Percentiles rank a stretch among this genome's conserved stretches.
phyloP scores from a whole-genome alignment of 2,797 vertebrate genomes.

The Sitta carolinensis region DNA sequence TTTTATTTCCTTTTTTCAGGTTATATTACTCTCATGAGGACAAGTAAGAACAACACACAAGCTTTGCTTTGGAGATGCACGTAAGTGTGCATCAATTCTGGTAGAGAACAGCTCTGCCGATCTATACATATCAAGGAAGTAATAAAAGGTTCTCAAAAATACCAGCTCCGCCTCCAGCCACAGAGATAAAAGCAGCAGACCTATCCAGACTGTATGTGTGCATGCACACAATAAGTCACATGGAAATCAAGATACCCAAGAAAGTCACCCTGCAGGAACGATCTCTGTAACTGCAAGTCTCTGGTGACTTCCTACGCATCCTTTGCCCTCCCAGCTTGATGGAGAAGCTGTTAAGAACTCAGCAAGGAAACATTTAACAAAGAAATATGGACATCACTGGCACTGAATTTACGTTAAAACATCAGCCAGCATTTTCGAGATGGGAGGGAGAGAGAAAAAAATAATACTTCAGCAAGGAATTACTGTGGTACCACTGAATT shows the following conservation, averaged over 20 bases:
- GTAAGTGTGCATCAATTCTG: not conserved
- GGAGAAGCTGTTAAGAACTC: not conserved
- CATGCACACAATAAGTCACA: not conserved
- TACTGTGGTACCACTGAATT: not conserved
- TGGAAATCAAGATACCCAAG: not conserved
- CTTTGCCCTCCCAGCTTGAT: not conserved
- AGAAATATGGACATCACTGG: not conserved
- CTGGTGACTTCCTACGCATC: not conserved
- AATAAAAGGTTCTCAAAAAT: not conserved
- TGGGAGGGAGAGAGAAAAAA: not conserved
- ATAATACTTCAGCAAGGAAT: not conserved
- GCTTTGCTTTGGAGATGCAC: not conserved
- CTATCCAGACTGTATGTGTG: not conserved
- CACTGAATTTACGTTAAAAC: constrained; percentile 8
- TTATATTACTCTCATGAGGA: not conserved
- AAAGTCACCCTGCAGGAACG: not conserved
- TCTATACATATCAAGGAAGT: not conserved
- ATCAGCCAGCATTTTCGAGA: not conserved
- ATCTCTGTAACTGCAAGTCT: not conserved
- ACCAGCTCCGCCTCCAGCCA: constrained; percentile 6
- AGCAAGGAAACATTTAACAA: not conserved
- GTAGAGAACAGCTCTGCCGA: not conserved
- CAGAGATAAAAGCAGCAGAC: constrained; percentile 4
- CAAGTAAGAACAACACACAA: not conserved
- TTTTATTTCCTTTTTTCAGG: not conserved